Conservation (phyloP, 2,888 invertebrate genomes). For the Leucoptera coffeella region DNA sequence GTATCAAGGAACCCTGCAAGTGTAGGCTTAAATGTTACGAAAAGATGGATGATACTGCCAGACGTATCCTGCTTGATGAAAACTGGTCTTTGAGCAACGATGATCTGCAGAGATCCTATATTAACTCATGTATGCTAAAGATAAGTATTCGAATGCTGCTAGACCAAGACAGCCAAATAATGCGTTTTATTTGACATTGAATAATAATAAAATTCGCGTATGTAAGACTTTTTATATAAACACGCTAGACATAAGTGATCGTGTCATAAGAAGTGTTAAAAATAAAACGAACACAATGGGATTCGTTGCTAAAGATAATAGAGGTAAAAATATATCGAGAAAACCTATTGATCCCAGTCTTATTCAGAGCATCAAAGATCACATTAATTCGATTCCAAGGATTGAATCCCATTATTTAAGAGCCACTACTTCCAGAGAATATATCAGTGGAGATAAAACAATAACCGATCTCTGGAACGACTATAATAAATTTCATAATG, state of each 20-base stretch:
- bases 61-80: too few relatives aligned
- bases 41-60: too few relatives aligned
- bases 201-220: not conserved
- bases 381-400: conserved; percentile 6
- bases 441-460: conserved; percentile 6
- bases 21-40: too few relatives aligned
- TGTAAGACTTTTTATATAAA: conserved; percentile 1
- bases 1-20: too few relatives aligned
- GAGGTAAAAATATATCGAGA: not conserved
- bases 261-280: conserved; percentile 1
- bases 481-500: conserved; percentile 6
- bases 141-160: conserved; percentile 7
- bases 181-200: conserved; percentile 8
- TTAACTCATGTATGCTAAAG: conserved; percentile 6
- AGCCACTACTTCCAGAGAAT: conserved; percentile 6
- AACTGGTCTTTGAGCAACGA: conserved; percentile 5
- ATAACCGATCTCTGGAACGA: conserved; percentile 7
- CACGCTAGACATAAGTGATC: conserved; percentile 1
- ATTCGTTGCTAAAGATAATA: conserved; percentile 1
- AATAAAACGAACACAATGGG: conserved; percentile 1
- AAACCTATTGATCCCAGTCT: not conserved
- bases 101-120: conserved; percentile 6
- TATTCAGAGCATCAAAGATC: conserved; percentile 2
- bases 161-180: conserved; percentile 8
- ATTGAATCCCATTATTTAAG: conserved; percentile 7